These are phyloP conservation scores for Gadopsis bispinosus DNA, from an alignment of 2,797 vertebrate genomes.

Conservation along the genomic window DNA sequence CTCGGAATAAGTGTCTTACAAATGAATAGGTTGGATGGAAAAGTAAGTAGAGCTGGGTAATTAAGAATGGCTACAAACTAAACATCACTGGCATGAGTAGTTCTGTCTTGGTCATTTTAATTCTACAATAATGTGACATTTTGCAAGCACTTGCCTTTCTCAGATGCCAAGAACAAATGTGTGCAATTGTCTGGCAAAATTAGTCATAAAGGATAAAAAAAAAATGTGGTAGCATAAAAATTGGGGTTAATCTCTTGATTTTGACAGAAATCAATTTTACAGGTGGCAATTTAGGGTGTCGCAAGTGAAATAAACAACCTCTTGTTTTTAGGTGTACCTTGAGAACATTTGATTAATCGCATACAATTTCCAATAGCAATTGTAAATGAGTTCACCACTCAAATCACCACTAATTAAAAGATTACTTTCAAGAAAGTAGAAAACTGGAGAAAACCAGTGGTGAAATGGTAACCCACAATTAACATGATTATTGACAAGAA, in stretches of 20 bases:
- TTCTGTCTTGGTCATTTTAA: background rate
- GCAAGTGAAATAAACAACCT: background rate
- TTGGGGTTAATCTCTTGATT: background rate
- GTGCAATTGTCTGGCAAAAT: conserved; percentile 1
- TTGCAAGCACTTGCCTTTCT: background rate
- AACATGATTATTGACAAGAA: conserved; percentile 11
- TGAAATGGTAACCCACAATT: background rate
- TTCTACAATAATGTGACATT: background rate
- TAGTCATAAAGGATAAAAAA: background rate
- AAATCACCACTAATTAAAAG: background rate
- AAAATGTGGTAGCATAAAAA: background rate
- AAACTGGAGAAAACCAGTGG: background rate
- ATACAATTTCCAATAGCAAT: background rate
- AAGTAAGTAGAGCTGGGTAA: background rate
- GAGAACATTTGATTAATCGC: conserved; percentile 10
- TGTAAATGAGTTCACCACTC: background rate
- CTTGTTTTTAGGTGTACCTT: background rate
- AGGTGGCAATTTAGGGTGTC: background rate
- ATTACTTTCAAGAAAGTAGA: conserved; percentile 8
- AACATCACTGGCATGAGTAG: background rate
- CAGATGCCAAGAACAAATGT: background rate
- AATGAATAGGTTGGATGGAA: background rate
- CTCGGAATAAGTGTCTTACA: background rate
- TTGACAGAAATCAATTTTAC: background rate
- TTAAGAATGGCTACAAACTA: background rate